A percentile compares a stretch with the other conserved stretches of the same genome.
phyloP scores from a whole-genome alignment of 2,113 vertebrate species.

The Nannospalax galili region DNA sequence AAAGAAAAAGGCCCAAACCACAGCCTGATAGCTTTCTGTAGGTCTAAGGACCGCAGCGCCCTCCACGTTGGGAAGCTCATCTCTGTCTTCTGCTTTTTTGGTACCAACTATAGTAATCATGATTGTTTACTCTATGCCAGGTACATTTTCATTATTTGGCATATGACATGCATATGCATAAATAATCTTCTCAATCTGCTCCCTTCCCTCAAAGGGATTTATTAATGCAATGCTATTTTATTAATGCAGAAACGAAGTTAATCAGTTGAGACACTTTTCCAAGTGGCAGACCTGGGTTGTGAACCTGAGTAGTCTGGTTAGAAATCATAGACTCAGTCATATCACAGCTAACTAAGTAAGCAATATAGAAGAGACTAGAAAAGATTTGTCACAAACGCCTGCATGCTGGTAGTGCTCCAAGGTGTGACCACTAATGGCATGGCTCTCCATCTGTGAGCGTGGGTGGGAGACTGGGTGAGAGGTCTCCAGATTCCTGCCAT shows the following conservation, averaged over 20 bases:
- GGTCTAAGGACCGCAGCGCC: background rate
- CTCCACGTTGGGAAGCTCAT: background rate
- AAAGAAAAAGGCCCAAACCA: constrained; percentile 28
- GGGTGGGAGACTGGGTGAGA: constrained; percentile 60
- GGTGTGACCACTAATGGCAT: constrained; percentile 25
- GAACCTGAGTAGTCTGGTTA: background rate
- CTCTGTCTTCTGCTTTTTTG: background rate
- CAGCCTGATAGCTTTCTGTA: background rate
- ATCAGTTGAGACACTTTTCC: background rate
- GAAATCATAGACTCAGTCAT: background rate
- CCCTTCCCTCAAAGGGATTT: background rate
- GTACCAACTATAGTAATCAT: background rate
- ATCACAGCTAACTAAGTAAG: constrained; percentile 20
- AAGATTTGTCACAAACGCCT: constrained; percentile 50
- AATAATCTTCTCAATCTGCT: background rate
- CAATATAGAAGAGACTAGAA: background rate
- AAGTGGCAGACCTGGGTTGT: background rate
- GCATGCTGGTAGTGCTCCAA: background rate
- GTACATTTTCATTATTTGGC: background rate
- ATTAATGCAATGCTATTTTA: background rate
- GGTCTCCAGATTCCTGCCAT: constrained; percentile 71
- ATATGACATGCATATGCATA: background rate
- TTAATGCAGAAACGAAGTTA: constrained; percentile 32
- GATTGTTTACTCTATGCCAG: background rate
- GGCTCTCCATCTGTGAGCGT: constrained; percentile 39